Base-by-base conservation (phyloP, 2,113 vertebrate species). In the Erpornis zantholeuca region DNA sequence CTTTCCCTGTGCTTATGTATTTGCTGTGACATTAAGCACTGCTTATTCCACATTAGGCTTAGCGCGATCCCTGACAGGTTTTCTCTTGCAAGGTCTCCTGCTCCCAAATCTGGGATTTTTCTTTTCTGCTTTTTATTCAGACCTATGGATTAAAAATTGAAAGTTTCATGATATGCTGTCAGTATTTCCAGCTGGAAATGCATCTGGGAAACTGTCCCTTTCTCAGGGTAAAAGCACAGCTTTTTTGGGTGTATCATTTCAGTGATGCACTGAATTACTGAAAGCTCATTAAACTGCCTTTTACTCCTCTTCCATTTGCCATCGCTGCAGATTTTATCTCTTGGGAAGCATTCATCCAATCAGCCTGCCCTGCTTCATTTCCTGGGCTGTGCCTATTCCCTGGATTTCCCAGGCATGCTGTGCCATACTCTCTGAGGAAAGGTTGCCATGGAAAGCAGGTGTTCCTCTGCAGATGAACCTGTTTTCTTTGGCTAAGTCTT, bases 11-110 rank as follows among this genome's bases (percentile, higher is more conserved):
- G 83, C 90, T 94, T 95, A 87, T 87, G 94, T 94, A 92, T 94
- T 96, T 96, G 92, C 96, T 90, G 86, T 96, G 96, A 97, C 95
- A 94, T 96, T 97, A 97, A 97, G 97, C 78, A 19, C 68, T 86
- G 94, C 96, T 96, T 88, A 97, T 94, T 96, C 82, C 92, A 93
- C 93, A 89, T 96, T 85, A 92, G 87, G 86, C 94, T 97, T 96
- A 95, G 86, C 17, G 20, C 4, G 66, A 79, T 95, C 82, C 59
- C 90, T 97, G 81, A 93, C 93, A 95, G 86, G 68, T 83, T 94
- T 86, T 97, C 69, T 96, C 73, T 96, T 8, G 3, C 47, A n/a
- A 78, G 88, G 84, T 85, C 95, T 94, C 95, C 70, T 91, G 81
- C 73, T 93, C 88, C 90, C 91, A 82, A 94, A 96, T 91, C 90